Evolutionary conservation across 2,113 vertebrate genomes (phyloP), one percentile per base, ranked within the genome.

Genomic region (Balaenoptera acutorostrata): DNA sequence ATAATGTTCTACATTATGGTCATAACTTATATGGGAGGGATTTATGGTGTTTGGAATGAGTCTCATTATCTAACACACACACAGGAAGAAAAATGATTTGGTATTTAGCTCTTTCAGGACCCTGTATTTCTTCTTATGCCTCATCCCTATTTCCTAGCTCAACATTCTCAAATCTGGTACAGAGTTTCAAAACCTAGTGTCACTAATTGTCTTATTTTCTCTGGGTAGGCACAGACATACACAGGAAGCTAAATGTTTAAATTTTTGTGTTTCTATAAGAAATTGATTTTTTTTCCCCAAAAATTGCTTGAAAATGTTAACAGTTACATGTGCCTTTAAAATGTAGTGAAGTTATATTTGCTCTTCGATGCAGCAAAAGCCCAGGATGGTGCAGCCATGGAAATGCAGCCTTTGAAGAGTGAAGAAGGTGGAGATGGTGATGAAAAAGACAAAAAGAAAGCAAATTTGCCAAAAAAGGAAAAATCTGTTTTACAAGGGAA

Each of bases 401-500:
- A 99, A 99, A 99, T 99, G 99, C 99, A 99, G 69, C 99, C 99
- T 18, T 98, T 99, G 93, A 99, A 99, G 98, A 99, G 99, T 91
- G 99, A 99, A 27, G 99, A 99, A 90, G 99, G 99, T 88, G 99
- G 95, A 21, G 99, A 99, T 77, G 99, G 99, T 59, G 99, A 99
- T 92, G 98, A 98, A 84, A 98, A 98, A 95, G 99, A 99, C 98
- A 99, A 99, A 98, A 99, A 99, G 98, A 99, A 99, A 99, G 55
- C 99, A 98, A 99, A 99, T 97, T 96, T 99, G 98, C 99, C 99
- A 98, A 99, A 99, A 98, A 99, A 99, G 97, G 99, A 99, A 97
- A 99, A 99, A 98, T 99, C 99, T 1, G 99, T 99, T 97, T 99
- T 99, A 82, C 99, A 99, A 97, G 99, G 99, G 87, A 99, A 99